A percentile compares a stretch with the other conserved stretches of the same genome.
Evolutionary conservation across 53 echinoderm and acorn worm genomes (phyloP).

Genomic region (Antedon mediterranea): DNA sequence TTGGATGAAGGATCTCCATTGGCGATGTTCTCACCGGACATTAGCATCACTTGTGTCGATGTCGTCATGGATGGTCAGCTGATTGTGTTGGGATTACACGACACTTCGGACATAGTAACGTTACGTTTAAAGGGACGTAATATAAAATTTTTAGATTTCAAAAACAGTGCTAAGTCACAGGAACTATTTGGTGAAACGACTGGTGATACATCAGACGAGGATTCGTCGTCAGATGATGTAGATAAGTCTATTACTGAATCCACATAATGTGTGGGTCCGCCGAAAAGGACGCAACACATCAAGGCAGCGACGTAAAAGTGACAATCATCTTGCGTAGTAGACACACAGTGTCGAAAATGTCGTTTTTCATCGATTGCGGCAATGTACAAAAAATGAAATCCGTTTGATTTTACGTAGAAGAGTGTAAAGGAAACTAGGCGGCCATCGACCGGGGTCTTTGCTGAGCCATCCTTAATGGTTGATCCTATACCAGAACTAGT

Average conservation of each 20-base stretch:
- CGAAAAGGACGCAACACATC: too few relatives aligned
- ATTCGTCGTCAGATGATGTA: conserved; percentile 33
- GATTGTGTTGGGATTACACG: conserved; percentile 57
- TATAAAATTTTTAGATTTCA: conserved; percentile 32
- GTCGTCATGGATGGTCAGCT: conserved; percentile 59
- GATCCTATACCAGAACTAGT: too few relatives aligned
- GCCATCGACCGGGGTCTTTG: too few relatives aligned
- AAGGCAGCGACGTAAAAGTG: too few relatives aligned
- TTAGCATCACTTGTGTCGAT: conserved; percentile 59
- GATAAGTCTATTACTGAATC: conserved; percentile 10
- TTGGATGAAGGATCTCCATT: conserved; percentile 44
- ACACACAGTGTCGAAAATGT: too few relatives aligned
- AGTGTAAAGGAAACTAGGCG: too few relatives aligned
- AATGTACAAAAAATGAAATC: too few relatives aligned
- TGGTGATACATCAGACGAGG: conserved; percentile 68
- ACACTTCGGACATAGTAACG: conserved; percentile 56
- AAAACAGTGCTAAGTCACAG: conserved; percentile 22
- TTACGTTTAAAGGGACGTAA: conserved; percentile 51
- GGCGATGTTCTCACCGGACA: conserved; percentile 79
- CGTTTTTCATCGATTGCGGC: too few relatives aligned
- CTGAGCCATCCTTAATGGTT: too few relatives aligned
- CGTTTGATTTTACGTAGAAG: too few relatives aligned
- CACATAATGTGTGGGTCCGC: neutral
- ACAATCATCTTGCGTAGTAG: too few relatives aligned
- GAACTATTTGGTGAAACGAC: conserved; percentile 91